Percentiles rank a stretch among this genome's conserved stretches.
Conservation (phyloP, 1,140 invertebrate genomes). For the Ceratosolen solmsi region DNA sequence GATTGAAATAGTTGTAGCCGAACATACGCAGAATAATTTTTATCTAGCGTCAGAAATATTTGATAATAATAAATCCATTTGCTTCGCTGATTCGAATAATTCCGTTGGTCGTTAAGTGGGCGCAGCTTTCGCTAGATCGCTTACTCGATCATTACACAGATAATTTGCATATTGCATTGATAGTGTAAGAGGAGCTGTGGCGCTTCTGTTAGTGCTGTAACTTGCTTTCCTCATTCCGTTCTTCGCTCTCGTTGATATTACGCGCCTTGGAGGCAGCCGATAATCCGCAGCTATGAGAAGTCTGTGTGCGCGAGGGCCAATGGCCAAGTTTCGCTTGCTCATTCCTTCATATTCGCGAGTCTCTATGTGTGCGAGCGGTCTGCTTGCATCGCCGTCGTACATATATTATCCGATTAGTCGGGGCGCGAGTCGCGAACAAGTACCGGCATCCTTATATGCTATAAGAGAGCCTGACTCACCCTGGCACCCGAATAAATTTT, state of each 20-base stretch:
- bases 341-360: neutral
- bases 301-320: neutral
- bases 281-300: slow-evolving; percentile 11
- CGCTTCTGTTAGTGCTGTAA: slow-evolving; percentile 41
- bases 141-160: slow-evolving; percentile 37
- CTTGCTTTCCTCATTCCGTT: neutral
- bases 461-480: neutral
- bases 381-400: neutral
- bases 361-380: neutral
- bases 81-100: slow-evolving; percentile 22
- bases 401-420: slow-evolving; percentile 44
- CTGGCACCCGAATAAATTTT: slow-evolving; percentile 32
- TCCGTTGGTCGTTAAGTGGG: neutral
- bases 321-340: neutral
- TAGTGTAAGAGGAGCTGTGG: neutral
- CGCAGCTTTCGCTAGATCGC: neutral
- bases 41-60: neutral
- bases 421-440: neutral
- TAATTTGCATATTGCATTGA: slow-evolving; percentile 47
- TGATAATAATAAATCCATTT: neutral
- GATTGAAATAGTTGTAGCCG: no score
- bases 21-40: no score
- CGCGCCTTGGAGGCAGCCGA: slow-evolving; percentile 17
- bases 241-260: neutral
- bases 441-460: neutral